A percentile compares a stretch with the other conserved stretches of the same genome.
Evolutionary conservation across 2,113 vertebrate species (phyloP).

Genomic region (Rhegmatorhina hoffmannsi): DNA sequence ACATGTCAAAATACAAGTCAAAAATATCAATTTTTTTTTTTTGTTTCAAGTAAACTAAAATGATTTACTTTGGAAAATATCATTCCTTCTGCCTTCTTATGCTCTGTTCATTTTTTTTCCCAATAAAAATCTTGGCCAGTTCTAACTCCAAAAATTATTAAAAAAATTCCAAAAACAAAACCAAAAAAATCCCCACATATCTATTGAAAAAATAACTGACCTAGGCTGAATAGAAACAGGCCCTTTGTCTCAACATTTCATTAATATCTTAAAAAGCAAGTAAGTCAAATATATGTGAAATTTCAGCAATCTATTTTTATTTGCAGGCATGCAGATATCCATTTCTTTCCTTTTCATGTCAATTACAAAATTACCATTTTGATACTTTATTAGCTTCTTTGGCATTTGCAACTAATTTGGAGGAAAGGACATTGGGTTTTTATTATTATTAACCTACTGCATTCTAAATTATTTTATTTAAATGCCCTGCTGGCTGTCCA

Average conservation of each 20-base stretch:
- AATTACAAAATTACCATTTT: slow-evolving; percentile 47
- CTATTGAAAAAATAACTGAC: background rate
- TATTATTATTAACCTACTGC: slow-evolving; percentile 44
- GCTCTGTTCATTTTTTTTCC: background rate
- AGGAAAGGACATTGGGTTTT: background rate
- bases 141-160: background rate
- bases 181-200: background rate
- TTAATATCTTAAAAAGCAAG: slow-evolving; percentile 2
- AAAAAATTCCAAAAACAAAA: background rate
- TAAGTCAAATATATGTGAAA: background rate
- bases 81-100: background rate
- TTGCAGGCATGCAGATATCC: background rate
- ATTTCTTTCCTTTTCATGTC: slow-evolving; percentile 17
- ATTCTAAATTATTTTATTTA: slow-evolving; percentile 41
- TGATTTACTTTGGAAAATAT: background rate
- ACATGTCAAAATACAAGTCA: background rate
- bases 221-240: background rate
- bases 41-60: background rate
- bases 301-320: slow-evolving; percentile 15
- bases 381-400: slow-evolving; percentile 29
- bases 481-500: slow-evolving; percentile 18
- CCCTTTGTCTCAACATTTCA: background rate
- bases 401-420: slow-evolving; percentile 41
- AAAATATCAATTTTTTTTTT: background rate
- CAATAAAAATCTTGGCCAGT: background rate